phyloP scores from a whole-genome alignment of 2,888 invertebrate genomes.

The Pristionchus japonicus region DNA sequence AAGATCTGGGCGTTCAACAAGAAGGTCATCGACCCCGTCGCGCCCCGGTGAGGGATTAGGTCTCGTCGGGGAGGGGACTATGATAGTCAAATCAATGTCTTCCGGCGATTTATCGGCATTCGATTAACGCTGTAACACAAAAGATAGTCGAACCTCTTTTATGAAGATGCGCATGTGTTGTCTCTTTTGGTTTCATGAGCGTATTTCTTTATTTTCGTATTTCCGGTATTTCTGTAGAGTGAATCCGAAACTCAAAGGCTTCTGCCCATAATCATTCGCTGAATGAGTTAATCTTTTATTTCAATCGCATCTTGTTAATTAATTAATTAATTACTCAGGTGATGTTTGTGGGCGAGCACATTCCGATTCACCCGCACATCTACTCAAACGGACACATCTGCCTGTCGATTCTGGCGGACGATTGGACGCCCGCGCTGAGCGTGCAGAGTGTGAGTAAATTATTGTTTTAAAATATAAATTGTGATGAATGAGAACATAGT shows the following conservation, averaged over 20 bases:
- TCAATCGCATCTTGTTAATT: not conserved
- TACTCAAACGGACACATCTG: conserved; percentile 99
- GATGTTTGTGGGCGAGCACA: conserved; percentile 85
- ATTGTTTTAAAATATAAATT: too few relatives aligned
- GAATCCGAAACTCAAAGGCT: too few relatives aligned
- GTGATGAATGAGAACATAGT: too few relatives aligned
- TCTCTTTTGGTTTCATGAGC: too few relatives aligned
- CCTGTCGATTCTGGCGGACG: conserved; percentile 95
- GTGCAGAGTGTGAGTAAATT: conserved; percentile 85
- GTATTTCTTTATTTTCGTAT: too few relatives aligned
- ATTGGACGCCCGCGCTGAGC: conserved; percentile 98
- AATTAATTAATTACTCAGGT: conserved; percentile 73
- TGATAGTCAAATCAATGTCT: not conserved
- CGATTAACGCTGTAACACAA: too few relatives aligned
- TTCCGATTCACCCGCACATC: conserved; percentile 97
- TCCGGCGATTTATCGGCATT: not conserved
- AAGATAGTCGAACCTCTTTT: too few relatives aligned
- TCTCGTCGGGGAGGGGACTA: conserved; percentile 82
- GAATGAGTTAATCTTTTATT: not conserved
- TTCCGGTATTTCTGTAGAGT: too few relatives aligned
- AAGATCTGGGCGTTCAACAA: conserved; percentile 99
- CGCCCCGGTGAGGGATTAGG: conserved; percentile 84
- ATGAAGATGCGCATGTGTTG: too few relatives aligned
- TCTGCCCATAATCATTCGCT: too few relatives aligned
- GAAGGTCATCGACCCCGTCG: conserved; percentile 96